Base-by-base conservation (phyloP, 37 sponge, comb jelly and placozoan species). In the Haliclona indistincta region DNA sequence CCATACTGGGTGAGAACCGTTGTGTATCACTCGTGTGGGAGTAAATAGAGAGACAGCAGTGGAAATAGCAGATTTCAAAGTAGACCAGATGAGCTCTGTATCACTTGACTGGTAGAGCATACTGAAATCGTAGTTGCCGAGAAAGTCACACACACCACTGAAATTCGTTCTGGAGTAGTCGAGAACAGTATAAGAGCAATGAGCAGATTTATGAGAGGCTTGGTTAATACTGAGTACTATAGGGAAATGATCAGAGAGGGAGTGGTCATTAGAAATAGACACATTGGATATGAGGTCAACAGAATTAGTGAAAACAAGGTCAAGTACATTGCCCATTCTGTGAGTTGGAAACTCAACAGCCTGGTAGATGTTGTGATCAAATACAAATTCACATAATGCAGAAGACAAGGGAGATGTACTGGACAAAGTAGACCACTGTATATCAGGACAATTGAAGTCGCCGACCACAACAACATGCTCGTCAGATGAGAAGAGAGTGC, bases 381-480 rank as follows among this genome's bases (percentile, higher is more conserved):
- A 61, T 20, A 60, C 1, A 5, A 61, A n/a, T 25, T 56, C 43
- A 56, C 75, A 75, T n/a, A 75, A 43, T 40, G 4, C 4, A 35
- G 75, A 61, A 22, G 63, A 39, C 5, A 40, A 42, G 2, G 11
- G 47, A 41, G 63, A 41, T 20, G 30, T 38, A 41, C 32, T n/a
- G 8, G 63, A 38, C 29, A 75, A 23, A 2, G 45, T 61, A n/a
- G 63, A 8, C 75, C 75, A 75, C 20, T 58, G 2, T 49, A 75
- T 75, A 19, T 61, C 64, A 4, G 75, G 75, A 43, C 62, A 75
- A 25, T 75, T 75, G 64, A 75, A 75, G 34, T 75, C 75, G 3
- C 63, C 75, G 6, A 61, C 6, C 45, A 41, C 26, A 6, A 75
- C 15, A 4, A 61, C 10, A 54, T 3, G 28, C 10, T 51, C 13